Evolutionary conservation across 2,113 vertebrate genomes (phyloP).

Genomic region (Erythrocercus mccallii): DNA sequence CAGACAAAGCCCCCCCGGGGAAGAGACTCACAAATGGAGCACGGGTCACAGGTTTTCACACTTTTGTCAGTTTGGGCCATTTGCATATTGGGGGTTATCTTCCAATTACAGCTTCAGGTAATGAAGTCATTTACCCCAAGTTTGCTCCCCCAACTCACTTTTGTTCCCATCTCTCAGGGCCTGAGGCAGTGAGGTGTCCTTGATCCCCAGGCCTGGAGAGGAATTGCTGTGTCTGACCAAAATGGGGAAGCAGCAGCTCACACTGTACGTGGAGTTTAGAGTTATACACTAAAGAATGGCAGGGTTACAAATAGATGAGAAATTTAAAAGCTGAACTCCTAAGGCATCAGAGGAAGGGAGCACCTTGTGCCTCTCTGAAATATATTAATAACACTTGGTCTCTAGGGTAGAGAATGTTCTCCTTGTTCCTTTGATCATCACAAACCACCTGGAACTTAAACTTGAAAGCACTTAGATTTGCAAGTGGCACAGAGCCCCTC

Average conservation of each 20-base stretch:
- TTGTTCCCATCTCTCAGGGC: neutral
- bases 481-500: neutral
- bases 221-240: neutral
- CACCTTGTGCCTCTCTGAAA: neutral
- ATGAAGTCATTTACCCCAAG: neutral
- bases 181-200: neutral
- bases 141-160: neutral
- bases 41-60: neutral
- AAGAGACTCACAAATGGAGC: too few relatives aligned
- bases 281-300: neutral
- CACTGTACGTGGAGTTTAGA: neutral
- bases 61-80: neutral
- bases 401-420: neutral
- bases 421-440: neutral
- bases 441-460: neutral
- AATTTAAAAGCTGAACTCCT: neutral
- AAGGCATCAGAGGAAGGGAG: neutral
- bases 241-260: neutral
- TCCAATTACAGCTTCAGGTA: neutral
- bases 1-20: rapidly evolving
- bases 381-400: neutral
- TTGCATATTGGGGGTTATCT: neutral
- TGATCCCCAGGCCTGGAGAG: neutral
- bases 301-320: neutral
- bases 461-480: neutral